A percentile compares a stretch with the other conserved stretches of the same genome.
Evolutionary conservation across 2,797 vertebrate species (phyloP).

Genomic region (Capromys pilorides): DNA sequence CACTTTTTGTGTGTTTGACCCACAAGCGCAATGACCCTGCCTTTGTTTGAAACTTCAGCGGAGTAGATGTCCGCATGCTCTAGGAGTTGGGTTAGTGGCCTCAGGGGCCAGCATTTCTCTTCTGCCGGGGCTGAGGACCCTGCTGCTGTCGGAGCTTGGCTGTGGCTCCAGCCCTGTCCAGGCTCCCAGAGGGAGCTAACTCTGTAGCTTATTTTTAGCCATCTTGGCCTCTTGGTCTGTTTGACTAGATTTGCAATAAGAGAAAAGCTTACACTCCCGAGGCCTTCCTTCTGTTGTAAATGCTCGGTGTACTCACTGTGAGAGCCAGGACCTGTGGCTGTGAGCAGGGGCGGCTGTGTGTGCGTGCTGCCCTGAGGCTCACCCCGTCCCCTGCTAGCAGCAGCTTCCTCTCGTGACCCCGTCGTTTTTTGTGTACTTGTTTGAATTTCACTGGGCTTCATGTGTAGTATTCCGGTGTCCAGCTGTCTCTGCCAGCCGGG

Average conservation of each 20-base stretch:
- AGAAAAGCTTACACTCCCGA: conserved; percentile 84
- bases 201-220: conserved; percentile 84
- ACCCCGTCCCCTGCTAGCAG: conserved; percentile 72
- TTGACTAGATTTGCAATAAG: conserved; percentile 81
- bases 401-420: conserved; percentile 54
- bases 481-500: conserved; percentile 78
- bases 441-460: not conserved
- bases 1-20: conserved; percentile 81
- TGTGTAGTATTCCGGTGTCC: conserved; percentile 71
- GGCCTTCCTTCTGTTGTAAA: conserved; percentile 88
- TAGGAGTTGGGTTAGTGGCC: conserved; percentile 80
- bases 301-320: conserved; percentile 89
- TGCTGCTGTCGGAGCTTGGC: conserved; percentile 74
- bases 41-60: conserved; percentile 79
- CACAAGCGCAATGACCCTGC: conserved; percentile 84
- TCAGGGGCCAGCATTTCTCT: conserved; percentile 79
- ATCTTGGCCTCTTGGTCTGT: conserved; percentile 75
- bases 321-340: conserved; percentile 85
- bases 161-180: conserved; percentile 76
- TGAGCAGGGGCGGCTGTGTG: conserved; percentile 83
- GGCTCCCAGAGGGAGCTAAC: conserved; percentile 77
- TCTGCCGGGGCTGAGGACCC: conserved; percentile 70
- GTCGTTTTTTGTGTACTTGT: conserved; percentile 1
- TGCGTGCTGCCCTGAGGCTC: conserved; percentile 79
- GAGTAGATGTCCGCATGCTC: conserved; percentile 82